These are phyloP conservation scores for Mycteria americana DNA, from an alignment of 2,797 vertebrate genomes.

Conservation along the genomic window DNA sequence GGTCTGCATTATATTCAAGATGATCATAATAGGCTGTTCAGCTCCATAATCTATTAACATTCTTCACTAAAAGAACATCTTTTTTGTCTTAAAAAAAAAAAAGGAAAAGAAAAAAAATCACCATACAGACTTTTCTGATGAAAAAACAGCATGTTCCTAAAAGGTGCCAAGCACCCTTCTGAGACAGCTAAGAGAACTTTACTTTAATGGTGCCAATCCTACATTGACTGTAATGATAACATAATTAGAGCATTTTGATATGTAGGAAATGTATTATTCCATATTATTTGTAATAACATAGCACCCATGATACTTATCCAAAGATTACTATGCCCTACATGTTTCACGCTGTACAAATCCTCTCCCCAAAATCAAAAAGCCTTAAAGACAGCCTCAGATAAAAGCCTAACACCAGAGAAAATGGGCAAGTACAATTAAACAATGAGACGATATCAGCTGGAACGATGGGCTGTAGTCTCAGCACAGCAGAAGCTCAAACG, in stretches of 20 bases:
- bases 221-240: background rate
- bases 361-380: conserved; percentile 5
- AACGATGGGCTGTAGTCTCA: background rate
- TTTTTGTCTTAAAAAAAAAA: background rate
- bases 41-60: background rate
- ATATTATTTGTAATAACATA: background rate
- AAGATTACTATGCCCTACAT: background rate
- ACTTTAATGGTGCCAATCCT: background rate
- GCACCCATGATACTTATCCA: background rate
- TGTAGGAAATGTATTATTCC: conserved; percentile 7
- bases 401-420: conserved; percentile 7
- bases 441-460: background rate
- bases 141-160: background rate
- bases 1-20: background rate
- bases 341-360: background rate
- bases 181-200: background rate
- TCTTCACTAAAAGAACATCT: background rate
- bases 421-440: conserved; percentile 17
- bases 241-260: background rate
- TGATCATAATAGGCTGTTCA: background rate
- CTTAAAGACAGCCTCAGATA: background rate
- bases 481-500: background rate
- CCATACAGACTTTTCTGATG: background rate
- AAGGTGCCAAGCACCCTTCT: background rate
- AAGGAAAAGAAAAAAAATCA: background rate